Conservation (phyloP, 2,113 vertebrate species). For the Oriolus oriolus region DNA sequence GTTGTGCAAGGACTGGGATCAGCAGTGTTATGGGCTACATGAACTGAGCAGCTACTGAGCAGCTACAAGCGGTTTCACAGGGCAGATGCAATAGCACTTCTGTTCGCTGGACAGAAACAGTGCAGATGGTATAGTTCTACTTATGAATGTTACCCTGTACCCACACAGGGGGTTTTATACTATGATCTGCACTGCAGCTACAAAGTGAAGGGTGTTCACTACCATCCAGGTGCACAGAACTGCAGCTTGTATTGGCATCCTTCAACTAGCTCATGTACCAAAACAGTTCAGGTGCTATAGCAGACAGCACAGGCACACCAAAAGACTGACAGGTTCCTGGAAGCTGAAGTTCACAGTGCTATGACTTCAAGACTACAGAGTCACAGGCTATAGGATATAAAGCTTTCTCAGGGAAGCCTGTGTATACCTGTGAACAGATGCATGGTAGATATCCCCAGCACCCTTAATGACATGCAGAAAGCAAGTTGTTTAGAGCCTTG, state of each 20-base stretch:
- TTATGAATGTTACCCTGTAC: neutral
- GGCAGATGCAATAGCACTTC: neutral
- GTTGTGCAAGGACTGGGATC: neutral
- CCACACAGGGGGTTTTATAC: neutral
- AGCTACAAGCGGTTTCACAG: neutral
- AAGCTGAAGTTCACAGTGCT: neutral
- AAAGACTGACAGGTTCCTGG: neutral
- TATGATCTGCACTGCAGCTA: neutral
- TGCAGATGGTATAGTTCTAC: neutral
- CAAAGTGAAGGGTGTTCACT: neutral
- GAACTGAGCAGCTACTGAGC: neutral
- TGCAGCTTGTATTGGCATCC: neutral
- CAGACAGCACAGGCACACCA: neutral
- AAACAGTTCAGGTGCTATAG: neutral
- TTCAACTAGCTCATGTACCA: neutral
- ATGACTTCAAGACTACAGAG: neutral
- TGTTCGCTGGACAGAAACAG: neutral
- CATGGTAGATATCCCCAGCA: slow-evolving; percentile 46
- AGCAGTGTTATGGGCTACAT: neutral
- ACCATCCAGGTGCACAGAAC: neutral
- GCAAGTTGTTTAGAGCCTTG: slow-evolving; percentile 58
- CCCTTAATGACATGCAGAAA: slow-evolving; percentile 54
- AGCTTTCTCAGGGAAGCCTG: slow-evolving; percentile 17
- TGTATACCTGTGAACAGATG: slow-evolving; percentile 50
- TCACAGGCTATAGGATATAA: neutral